Conservation (phyloP, 2,888 invertebrate genomes). For the Machimus rusticus region DNA sequence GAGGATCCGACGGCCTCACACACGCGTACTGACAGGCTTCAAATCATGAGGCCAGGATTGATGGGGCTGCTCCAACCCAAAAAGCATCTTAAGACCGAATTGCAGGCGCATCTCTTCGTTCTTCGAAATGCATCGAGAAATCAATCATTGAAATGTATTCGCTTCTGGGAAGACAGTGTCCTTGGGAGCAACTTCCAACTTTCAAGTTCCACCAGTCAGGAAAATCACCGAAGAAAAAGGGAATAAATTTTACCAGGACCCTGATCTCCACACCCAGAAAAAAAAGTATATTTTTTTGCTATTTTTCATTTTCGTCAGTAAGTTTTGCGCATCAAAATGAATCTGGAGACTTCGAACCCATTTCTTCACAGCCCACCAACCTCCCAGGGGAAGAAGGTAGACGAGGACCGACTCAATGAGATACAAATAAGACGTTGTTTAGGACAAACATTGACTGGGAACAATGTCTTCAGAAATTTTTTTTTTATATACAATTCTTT, state of each 20-base stretch:
- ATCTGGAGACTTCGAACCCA: neutral
- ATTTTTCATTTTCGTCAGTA: neutral
- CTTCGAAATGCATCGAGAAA: conserved; percentile 32
- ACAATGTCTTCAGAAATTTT: neutral
- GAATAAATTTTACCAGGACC: neutral
- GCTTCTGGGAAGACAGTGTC: neutral
- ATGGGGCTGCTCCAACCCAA: neutral
- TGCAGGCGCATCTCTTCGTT: neutral
- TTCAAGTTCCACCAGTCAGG: neutral
- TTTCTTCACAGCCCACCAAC: neutral
- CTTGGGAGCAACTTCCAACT: neutral
- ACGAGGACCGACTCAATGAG: neutral
- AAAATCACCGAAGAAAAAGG: neutral
- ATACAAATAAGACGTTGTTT: neutral
- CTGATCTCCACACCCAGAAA: neutral
- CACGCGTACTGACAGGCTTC: neutral
- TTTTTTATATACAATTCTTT: neutral
- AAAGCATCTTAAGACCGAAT: neutral
- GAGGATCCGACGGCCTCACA: neutral
- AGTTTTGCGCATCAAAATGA: neutral
- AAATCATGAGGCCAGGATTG: neutral
- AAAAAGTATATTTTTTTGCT: neutral
- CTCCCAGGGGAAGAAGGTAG: neutral
- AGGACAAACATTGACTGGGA: neutral
- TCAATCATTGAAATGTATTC: conserved; percentile 41